Evolutionary conservation across 1,140 invertebrate species (phyloP).

Genomic region (Drosophila trapezifrons): DNA sequence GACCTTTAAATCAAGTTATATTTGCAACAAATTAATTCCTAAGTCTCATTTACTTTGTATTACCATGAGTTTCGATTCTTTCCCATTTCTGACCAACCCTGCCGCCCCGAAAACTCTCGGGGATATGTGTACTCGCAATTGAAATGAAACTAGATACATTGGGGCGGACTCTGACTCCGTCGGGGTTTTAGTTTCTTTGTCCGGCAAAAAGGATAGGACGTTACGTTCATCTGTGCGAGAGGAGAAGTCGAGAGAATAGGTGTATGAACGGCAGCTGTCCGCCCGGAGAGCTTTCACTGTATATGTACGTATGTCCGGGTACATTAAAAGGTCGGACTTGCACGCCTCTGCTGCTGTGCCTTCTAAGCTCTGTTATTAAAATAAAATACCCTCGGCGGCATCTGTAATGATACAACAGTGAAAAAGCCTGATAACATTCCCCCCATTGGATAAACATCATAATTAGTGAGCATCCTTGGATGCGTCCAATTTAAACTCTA

Average conservation of each 20-base stretch:
- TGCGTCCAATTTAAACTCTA: neutral
- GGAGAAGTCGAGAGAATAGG: slow-evolving; percentile 25
- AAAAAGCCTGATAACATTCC: neutral
- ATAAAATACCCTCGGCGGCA: slow-evolving; percentile 9
- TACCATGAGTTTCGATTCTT: too few species aligned
- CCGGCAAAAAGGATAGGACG: slow-evolving; percentile 46
- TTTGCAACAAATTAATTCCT: too few species aligned
- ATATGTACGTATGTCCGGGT: slow-evolving; percentile 26
- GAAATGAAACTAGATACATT: slow-evolving; percentile 48
- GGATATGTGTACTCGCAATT: slow-evolving; percentile 34
- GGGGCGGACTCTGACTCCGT: slow-evolving; percentile 20
- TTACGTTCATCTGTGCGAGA: slow-evolving; percentile 42
- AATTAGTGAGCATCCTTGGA: neutral
- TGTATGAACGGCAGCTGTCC: slow-evolving; percentile 37
- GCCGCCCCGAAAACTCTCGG: slow-evolving; percentile 1
- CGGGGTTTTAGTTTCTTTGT: slow-evolving; percentile 43
- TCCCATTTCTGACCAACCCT: slow-evolving; percentile 1
- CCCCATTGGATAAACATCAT: neutral
- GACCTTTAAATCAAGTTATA: too few species aligned
- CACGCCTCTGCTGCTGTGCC: slow-evolving; percentile 16
- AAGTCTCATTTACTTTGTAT: too few species aligned
- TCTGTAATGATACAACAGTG: neutral
- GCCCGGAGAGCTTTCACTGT: slow-evolving; percentile 40
- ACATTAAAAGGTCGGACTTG: slow-evolving; percentile 37
- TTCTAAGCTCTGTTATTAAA: slow-evolving; percentile 25